These are phyloP conservation scores for Diaprepes abbreviatus DNA, from an alignment of 2,888 invertebrate species.

Conservation along the genomic window DNA sequence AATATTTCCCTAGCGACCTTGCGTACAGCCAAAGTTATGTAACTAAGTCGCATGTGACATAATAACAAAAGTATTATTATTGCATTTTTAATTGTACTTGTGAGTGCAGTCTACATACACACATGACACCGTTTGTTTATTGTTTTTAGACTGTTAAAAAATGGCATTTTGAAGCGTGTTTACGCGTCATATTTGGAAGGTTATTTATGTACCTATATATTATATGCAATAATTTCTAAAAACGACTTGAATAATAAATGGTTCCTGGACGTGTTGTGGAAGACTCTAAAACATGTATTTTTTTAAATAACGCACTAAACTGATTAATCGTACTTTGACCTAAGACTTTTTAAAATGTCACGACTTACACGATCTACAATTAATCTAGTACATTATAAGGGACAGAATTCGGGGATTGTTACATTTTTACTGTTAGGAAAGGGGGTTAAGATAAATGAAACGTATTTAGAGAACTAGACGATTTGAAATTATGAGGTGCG, in stretches of 20 bases:
- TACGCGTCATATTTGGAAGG: not conserved
- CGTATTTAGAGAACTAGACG: slow-evolving; percentile 7
- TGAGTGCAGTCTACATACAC: slow-evolving; percentile 9
- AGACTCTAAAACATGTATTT: not conserved
- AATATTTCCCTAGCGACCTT: not conserved
- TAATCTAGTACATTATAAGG: slow-evolving; percentile 36
- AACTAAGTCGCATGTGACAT: slow-evolving; percentile 3
- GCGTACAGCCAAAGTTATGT: not conserved
- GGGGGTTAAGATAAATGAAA: slow-evolving; percentile 39
- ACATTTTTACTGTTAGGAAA: slow-evolving; percentile 33
- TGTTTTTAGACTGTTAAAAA: slow-evolving; percentile 6
- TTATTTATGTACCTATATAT: no score
- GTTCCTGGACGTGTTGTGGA: not conserved
- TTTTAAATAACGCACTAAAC: slow-evolving; percentile 10
- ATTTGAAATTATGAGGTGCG: slow-evolving; percentile 36
- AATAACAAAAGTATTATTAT: slow-evolving; percentile 20
- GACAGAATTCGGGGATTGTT: slow-evolving; percentile 23
- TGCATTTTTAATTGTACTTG: slow-evolving; percentile 19
- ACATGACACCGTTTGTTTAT: slow-evolving; percentile 8
- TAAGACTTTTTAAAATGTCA: slow-evolving; percentile 27
- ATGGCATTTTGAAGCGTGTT: not conserved
- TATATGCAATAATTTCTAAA: not conserved
- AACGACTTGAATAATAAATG: not conserved
- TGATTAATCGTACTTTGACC: slow-evolving; percentile 39
- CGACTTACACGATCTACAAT: slow-evolving; percentile 24